phyloP scores from a whole-genome alignment of 1,140 invertebrate species.

The Saccostrea glomerata region DNA sequence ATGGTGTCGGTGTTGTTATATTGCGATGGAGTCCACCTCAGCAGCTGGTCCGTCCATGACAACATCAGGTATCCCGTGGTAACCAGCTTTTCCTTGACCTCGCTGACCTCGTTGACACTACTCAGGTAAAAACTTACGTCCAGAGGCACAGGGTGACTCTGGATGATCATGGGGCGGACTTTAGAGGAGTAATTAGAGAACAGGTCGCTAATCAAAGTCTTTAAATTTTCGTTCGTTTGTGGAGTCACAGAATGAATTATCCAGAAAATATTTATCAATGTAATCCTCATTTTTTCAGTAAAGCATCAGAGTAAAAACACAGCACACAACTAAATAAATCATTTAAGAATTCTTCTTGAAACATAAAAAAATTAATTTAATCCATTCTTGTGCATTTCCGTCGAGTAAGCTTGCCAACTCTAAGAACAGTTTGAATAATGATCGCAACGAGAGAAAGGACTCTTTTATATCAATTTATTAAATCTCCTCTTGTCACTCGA shows the following conservation, averaged over 20 bases:
- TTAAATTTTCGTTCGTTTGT: background rate
- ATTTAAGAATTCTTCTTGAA: too few species aligned
- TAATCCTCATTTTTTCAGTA: background rate
- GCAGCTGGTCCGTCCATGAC: slow-evolving; percentile 41
- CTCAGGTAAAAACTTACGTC: slow-evolving; percentile 24
- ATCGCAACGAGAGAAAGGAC: too few species aligned
- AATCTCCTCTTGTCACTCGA: too few species aligned
- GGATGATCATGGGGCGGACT: background rate
- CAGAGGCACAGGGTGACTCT: background rate
- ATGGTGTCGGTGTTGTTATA: slow-evolving; percentile 22
- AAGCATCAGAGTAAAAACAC: background rate
- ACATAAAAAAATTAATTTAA: too few species aligned
- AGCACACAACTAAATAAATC: too few species aligned
- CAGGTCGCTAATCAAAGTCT: background rate
- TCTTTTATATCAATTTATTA: too few species aligned
- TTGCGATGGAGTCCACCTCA: slow-evolving; percentile 27
- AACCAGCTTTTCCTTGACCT: slow-evolving; percentile 46
- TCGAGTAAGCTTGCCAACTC: too few species aligned
- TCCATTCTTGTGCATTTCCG: too few species aligned
- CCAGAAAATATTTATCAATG: too few species aligned
- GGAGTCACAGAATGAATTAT: background rate
- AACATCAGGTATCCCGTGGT: slow-evolving; percentile 45
- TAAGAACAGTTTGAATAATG: too few species aligned
- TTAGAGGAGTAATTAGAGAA: background rate
- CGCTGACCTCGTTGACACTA: slow-evolving; percentile 38